A percentile compares a stretch with the other conserved stretches of the same genome.
Evolutionary conservation across 2,113 vertebrate genomes (phyloP).

Genomic region (Silurus asotus): DNA sequence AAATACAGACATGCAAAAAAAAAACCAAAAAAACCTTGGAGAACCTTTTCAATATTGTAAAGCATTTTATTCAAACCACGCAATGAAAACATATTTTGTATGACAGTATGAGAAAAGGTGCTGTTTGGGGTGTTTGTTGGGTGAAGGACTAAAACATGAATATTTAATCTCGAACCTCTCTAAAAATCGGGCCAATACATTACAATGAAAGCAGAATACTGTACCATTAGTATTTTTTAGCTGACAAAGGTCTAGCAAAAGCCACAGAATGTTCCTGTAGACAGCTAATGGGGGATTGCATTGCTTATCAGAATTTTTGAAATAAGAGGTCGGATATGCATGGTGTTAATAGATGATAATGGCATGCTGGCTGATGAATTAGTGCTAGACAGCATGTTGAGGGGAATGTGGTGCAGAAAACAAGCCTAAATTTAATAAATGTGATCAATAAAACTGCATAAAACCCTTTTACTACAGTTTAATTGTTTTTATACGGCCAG

Average conservation of each 20-base stretch:
- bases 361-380: slow-evolving; percentile 15
- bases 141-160: neutral
- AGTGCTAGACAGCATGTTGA: neutral
- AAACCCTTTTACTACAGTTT: neutral
- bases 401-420: slow-evolving; percentile 4
- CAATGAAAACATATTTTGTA: neutral
- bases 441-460: neutral
- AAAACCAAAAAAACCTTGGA: neutral
- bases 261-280: neutral
- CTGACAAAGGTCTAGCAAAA: slow-evolving; percentile 18
- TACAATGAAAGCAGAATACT: neutral
- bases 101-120: neutral
- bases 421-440: slow-evolving; percentile 1
- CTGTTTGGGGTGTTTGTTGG: neutral
- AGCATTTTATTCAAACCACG: neutral
- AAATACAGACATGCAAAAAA: neutral
- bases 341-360: slow-evolving; percentile 20
- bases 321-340: slow-evolving; percentile 13
- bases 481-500: neutral
- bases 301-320: slow-evolving; percentile 3
- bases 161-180: neutral
- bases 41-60: neutral
- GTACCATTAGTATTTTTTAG: slow-evolving; percentile 1
- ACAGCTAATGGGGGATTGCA: slow-evolving; percentile 1
- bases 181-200: neutral